phyloP scores from a whole-genome alignment of 2,113 vertebrate species.

The Sialia sialis region DNA sequence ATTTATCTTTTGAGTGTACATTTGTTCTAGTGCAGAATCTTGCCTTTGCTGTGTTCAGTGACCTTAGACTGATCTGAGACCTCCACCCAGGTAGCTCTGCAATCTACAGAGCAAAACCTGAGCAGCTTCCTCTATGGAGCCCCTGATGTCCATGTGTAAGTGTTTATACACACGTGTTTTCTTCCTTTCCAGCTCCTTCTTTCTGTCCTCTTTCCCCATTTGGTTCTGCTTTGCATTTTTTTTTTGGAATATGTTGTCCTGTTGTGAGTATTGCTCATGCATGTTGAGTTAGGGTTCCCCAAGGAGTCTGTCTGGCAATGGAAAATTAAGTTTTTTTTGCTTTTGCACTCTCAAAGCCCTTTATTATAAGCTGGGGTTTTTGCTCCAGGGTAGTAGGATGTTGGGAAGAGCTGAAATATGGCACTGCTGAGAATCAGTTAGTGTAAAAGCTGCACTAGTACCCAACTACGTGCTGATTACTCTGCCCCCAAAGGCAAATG shows the following conservation, averaged over 20 bases:
- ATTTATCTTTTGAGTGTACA: not conserved
- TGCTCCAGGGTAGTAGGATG: not conserved
- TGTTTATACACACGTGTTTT: not conserved
- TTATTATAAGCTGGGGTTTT: not conserved
- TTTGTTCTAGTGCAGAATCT: not conserved
- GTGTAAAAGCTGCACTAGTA: not conserved
- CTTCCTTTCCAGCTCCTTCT: not conserved
- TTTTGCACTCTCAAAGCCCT: conserved; percentile 8
- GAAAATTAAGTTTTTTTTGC: conserved; percentile 12
- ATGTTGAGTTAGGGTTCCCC: conserved; percentile 35
- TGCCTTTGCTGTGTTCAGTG: not conserved
- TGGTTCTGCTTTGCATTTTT: conserved; percentile 47
- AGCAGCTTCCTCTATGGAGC: not conserved
- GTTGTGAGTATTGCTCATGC: conserved; percentile 52
- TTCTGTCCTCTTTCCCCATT: conserved; percentile 25
- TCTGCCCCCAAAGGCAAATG: not conserved
- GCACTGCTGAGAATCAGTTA: conserved; percentile 13
- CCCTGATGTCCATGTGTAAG: not conserved
- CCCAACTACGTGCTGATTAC: not conserved
- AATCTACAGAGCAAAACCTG: not conserved
- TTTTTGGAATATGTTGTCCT: conserved; percentile 4
- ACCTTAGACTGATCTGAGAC: not conserved
- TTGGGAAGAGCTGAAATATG: conserved; percentile 19
- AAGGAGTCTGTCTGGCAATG: not conserved
- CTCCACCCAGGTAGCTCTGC: not conserved